phyloP scores from a whole-genome alignment of 1,140 invertebrate genomes.

The Ylistrum balloti region DNA sequence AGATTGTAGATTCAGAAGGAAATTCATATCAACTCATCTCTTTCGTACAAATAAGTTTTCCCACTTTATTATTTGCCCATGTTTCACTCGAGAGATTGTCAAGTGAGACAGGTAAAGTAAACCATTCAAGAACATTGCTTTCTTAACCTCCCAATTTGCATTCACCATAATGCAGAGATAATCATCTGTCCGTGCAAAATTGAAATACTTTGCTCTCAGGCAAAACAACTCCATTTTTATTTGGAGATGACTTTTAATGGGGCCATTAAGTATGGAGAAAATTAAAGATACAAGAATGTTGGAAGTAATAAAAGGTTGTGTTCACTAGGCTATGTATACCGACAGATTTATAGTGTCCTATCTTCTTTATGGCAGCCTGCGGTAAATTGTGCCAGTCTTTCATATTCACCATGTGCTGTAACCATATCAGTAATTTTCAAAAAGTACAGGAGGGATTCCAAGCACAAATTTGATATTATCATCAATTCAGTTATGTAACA shows the following conservation, averaged over 20 bases:
- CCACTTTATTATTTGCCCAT: neutral
- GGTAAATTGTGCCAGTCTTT: neutral
- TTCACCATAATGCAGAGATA: neutral
- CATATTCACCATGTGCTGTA: neutral
- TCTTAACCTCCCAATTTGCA: constrained; percentile 25
- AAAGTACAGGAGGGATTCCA: neutral
- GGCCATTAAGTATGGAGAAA: neutral
- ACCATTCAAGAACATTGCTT: neutral
- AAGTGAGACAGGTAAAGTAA: neutral
- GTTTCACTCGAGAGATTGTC: neutral
- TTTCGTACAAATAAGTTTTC: neutral
- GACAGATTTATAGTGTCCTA: neutral
- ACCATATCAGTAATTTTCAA: neutral
- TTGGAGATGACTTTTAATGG: neutral
- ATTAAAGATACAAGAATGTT: constrained; percentile 30
- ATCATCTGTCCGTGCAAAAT: neutral
- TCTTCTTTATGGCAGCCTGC: neutral
- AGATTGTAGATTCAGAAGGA: neutral
- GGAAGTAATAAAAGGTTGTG: neutral
- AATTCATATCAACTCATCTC: neutral
- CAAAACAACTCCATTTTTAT: neutral
- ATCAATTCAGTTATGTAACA: neutral
- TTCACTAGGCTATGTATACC: neutral
- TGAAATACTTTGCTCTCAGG: constrained; percentile 12
- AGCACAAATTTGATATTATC: neutral